phyloP scores from a whole-genome alignment of 1,140 invertebrate genomes.

The Pemphigus obesinymphae region DNA sequence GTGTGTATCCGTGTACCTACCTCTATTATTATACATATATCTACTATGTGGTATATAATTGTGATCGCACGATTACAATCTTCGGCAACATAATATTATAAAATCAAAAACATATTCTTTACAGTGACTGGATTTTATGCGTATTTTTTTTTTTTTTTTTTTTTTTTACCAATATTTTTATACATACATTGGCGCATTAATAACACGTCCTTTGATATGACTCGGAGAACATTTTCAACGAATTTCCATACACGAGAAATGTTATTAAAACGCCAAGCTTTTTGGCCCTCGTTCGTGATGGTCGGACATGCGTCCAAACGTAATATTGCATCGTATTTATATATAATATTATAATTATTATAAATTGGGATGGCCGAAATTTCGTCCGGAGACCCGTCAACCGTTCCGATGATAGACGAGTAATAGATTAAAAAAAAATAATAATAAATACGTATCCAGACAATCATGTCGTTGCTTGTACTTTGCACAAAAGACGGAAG shows the following conservation, averaged over 20 bases:
- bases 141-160: too few species aligned
- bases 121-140: neutral
- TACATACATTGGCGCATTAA: too few species aligned
- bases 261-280: too few species aligned
- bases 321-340: neutral
- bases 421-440: neutral
- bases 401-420: neutral
- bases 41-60: too few species aligned
- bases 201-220: too few species aligned
- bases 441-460: neutral
- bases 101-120: neutral
- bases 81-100: neutral
- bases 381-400: neutral
- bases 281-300: neutral
- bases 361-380: neutral
- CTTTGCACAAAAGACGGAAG: neutral
- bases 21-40: too few species aligned
- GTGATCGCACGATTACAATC: neutral
- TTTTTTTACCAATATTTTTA: too few species aligned
- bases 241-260: too few species aligned
- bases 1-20: too few species aligned
- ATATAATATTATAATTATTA: conserved; percentile 17
- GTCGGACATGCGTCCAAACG: neutral
- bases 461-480: neutral
- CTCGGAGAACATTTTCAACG: neutral